Base-by-base conservation (phyloP, 2,113 vertebrate genomes). In the Fulmarus glacialis region DNA sequence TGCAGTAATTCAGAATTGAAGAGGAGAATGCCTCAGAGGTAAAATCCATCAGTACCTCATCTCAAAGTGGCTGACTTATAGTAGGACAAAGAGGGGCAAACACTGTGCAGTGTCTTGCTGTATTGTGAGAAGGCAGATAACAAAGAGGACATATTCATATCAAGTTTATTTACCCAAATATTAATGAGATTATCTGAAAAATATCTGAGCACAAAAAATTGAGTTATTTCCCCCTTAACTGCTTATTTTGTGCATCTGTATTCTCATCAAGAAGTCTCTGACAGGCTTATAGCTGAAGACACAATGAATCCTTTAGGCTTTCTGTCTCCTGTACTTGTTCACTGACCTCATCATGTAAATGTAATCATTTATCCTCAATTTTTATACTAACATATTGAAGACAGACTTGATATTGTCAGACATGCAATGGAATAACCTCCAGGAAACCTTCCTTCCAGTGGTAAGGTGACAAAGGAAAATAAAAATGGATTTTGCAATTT, bases 281-380 rank as follows among this genome's bases (percentile, higher is more conserved):
- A n/a, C 16, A 60, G 27, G 32, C 30, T 73, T 73, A 45, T 27
- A 74, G n/a, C 36, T 66, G 82, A 87, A 96, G 30, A 64, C 8
- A 29, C 15, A 67, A 36, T 63, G 68, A 93, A 71, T 96, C 38
- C 56, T 75, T 62, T 87, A 91, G 71, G 42, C 30, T 89, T 97
- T 94, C 43, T 88, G 43, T 87, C 90, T 96, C 83, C 36, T 91
- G 29, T 75, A 50, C 63, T 62, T 97, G 67, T 75, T 97, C 67
- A 66, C 34, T 98, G 92, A 97, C 93, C 91, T 97, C 87, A 96
- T 97, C 87, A 96, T 73, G 62, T 63, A 96, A 94, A 93, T 97
- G 82, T 87, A 97, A 97, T 98, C 30, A n/a, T 97, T 98, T 96
- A 93, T 97, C 71, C n/a, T 60, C 85, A 94, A 82, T 96, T 98